Percentiles rank a stretch among this genome's conserved stretches.
phyloP scores from a whole-genome alignment of 2,888 invertebrate genomes.

The Agrochola lota region DNA sequence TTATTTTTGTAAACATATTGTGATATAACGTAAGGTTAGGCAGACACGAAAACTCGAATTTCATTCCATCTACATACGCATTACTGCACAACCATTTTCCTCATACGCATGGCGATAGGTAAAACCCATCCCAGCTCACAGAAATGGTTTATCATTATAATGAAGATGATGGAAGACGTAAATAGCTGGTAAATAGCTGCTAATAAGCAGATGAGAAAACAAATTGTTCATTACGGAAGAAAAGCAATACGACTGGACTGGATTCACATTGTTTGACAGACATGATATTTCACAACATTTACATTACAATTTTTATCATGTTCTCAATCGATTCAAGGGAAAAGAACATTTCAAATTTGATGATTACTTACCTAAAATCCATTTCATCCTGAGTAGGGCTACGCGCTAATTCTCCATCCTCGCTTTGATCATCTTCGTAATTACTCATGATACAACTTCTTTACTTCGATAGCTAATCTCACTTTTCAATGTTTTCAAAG shows the following conservation, averaged over 20 bases:
- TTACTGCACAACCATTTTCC: conserved; percentile 39
- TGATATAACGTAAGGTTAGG: not conserved
- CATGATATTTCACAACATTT: conserved; percentile 45
- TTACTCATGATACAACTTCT: conserved; percentile 83
- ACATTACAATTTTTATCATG: not conserved
- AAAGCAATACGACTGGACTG: not conserved
- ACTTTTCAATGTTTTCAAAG: conserved; percentile 22
- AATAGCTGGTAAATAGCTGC: too few species aligned
- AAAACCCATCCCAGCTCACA: conserved; percentile 21
- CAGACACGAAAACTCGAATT: conserved; percentile 1
- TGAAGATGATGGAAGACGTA: not conserved
- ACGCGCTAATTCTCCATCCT: conserved; percentile 95
- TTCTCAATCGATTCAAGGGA: not conserved
- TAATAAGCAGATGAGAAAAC: not conserved
- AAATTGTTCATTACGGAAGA: conserved; percentile 1
- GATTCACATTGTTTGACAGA: conserved; percentile 29
- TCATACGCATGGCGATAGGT: conserved; percentile 16
- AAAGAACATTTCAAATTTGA: not conserved
- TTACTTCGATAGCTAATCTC: conserved; percentile 14
- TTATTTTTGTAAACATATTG: not conserved
- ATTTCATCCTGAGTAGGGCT: conserved; percentile 92
- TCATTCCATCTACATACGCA: not conserved
- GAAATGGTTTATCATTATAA: not conserved
- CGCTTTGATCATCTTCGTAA: conserved; percentile 94
- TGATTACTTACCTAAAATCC: conserved; percentile 85